Conservation (phyloP, 1,140 invertebrate genomes). For the Eurytemora carolleeae region DNA sequence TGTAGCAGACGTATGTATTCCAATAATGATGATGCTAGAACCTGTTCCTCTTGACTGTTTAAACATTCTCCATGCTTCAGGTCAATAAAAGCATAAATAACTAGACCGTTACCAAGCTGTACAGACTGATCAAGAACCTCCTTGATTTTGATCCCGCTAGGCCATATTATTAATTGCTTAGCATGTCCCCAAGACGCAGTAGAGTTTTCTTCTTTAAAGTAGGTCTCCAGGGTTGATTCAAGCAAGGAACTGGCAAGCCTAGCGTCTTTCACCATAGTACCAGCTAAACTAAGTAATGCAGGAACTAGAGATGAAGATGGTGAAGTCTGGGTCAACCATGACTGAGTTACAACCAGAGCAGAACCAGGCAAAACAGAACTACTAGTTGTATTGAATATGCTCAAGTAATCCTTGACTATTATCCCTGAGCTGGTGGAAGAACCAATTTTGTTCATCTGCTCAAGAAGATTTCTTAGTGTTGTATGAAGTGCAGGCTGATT, state of each 20-base stretch:
- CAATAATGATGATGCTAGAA: not conserved
- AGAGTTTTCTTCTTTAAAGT: not conserved
- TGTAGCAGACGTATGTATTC: not conserved
- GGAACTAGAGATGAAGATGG: not conserved
- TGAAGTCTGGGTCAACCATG: not conserved
- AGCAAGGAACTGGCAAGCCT: not conserved
- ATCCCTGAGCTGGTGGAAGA: not conserved
- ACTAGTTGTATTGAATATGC: not conserved
- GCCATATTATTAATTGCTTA: not conserved
- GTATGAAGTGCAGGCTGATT: not conserved
- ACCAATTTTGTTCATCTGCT: not conserved
- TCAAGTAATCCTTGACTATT: not conserved
- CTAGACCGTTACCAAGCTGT: not conserved
- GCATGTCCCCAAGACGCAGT: not conserved
- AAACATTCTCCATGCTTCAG: not conserved
- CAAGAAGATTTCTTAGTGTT: not conserved
- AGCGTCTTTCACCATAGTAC: not conserved
- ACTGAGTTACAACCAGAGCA: not conserved
- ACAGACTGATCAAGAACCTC: too few species aligned
- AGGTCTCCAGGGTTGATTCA: not conserved
- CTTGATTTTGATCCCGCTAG: too few species aligned
- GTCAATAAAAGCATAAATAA: not conserved
- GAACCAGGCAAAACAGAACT: not conserved
- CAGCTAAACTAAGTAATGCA: not conserved
- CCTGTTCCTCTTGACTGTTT: not conserved